Evolutionary conservation across 1,140 invertebrate genomes (phyloP), one percentile per base, ranked within the genome.

Genomic region (Vanessa atalanta): DNA sequence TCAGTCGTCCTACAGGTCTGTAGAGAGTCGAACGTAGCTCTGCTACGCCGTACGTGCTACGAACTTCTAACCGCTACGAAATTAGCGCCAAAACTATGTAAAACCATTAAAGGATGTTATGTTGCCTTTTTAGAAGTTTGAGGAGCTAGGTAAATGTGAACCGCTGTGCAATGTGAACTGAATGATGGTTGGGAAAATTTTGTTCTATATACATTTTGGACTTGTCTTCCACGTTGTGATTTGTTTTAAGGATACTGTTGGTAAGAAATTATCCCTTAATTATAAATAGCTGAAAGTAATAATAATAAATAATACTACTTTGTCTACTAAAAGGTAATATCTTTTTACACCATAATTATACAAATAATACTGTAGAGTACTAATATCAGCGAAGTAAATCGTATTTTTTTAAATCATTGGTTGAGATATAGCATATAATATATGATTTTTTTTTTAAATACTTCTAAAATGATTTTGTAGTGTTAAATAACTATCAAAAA

Each of bases 221-320:
- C 91, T 93, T 82, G 89, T 91, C 87, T 93, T 93, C 85, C 88
- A 91, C 79, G 86, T 91, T 84, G 89, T 90, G 77, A 93, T 91
- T 85, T 93, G 89, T 85, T 93, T 91, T 87, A 91, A 93, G 85
- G 91, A 93, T 84, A 84, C 83, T 69, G 85, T 88, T 55, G 91
- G 91, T 91, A 87, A 91, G 90, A 15, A 47, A 61, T 23, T 23
- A 26, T 31, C 48, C 50, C 9, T 9, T 47, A 47, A n/a, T 69
- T 53, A 53, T 53, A 13, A n/a, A 15, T 0, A 47, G 13, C 8
- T 2, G 47, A 48, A 48, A 5, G 11, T 2, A 48, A 48, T 13
- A 48, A 15, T 48, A 66, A 66, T 20, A 66, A 47, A 47, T 4
- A 15, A 31, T 6, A 31, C 26, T 31, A 13, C 47, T 48, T 48